These are phyloP conservation scores for Brienomyrus brachyistius DNA, from an alignment of 2,113 vertebrate species.

Conservation along the genomic window DNA sequence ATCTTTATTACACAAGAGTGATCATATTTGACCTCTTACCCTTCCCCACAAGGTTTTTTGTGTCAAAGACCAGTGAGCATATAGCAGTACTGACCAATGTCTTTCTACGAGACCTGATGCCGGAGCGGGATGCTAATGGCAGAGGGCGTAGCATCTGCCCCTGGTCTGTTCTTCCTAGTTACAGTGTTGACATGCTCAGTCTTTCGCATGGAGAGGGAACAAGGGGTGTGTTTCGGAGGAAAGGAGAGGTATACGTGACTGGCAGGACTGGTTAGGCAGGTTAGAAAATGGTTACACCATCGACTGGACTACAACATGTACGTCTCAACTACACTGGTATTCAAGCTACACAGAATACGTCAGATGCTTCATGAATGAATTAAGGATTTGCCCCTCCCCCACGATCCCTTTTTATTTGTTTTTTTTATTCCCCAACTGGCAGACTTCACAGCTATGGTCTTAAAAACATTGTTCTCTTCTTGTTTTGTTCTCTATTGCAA, in stretches of 20 bases:
- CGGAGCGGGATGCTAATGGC: background rate
- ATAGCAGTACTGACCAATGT: background rate
- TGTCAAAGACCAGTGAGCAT: background rate
- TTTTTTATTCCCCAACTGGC: slow-evolving; percentile 39
- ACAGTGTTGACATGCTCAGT: slow-evolving; percentile 35
- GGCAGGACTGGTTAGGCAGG: slow-evolving; percentile 22
- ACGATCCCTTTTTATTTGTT: slow-evolving; percentile 16
- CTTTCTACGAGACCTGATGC: background rate
- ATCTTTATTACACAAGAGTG: slow-evolving; percentile 62
- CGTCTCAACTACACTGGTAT: slow-evolving; percentile 69
- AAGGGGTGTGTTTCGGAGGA: background rate
- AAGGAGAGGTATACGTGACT: background rate
- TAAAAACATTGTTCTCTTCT: slow-evolving; percentile 59
- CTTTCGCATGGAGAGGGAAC: slow-evolving; percentile 24
- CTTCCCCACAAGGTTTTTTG: slow-evolving; percentile 18
- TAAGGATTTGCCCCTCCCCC: slow-evolving; percentile 25
- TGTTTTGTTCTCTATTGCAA: slow-evolving; percentile 51
- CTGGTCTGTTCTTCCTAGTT: slow-evolving; percentile 19
- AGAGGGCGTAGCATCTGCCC: slow-evolving; percentile 13
- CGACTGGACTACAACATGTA: slow-evolving; percentile 87
- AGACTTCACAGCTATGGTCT: slow-evolving; percentile 76
- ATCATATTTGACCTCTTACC: slow-evolving; percentile 13
- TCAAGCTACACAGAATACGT: slow-evolving; percentile 73
- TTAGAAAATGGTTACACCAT: slow-evolving; percentile 72
- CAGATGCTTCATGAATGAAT: slow-evolving; percentile 59